phyloP scores from a whole-genome alignment of 2,113 vertebrate species.

The Bubalus kerabau region DNA sequence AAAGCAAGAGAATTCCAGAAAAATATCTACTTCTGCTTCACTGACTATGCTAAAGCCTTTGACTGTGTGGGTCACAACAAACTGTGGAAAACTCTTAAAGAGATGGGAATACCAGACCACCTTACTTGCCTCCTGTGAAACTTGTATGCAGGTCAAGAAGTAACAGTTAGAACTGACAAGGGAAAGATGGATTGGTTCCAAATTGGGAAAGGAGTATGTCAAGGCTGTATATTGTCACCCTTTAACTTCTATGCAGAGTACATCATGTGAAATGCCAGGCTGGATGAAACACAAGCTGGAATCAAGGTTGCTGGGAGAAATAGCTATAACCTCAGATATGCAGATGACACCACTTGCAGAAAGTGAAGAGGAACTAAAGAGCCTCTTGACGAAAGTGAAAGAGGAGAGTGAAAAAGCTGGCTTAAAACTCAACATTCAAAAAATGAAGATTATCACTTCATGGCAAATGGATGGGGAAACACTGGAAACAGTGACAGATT shows the following conservation, averaged over 20 bases:
- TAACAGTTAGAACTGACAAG: not conserved
- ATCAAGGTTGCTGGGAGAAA: not conserved
- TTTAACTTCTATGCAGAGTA: not conserved
- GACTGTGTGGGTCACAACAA: not conserved
- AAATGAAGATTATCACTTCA: not conserved
- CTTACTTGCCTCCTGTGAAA: not conserved
- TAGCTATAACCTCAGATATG: not conserved
- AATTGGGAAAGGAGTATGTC: not conserved
- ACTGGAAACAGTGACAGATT: not conserved
- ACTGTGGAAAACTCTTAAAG: not conserved
- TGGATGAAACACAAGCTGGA: not conserved
- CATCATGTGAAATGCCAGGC: not conserved
- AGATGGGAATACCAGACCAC: not conserved
- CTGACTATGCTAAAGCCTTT: not conserved
- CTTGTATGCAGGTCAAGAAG: not conserved
- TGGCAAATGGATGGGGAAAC: not conserved
- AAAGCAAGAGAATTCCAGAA: not conserved
- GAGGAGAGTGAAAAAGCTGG: not conserved
- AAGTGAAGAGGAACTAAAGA: not conserved
- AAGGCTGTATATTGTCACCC: not conserved
- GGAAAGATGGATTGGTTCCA: not conserved
- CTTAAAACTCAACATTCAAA: not conserved
- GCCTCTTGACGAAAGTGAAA: not conserved
- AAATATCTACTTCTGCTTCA: not conserved
- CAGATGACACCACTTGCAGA: not conserved